Evolutionary conservation across 2,113 vertebrate species (phyloP), one percentile per base, ranked within the genome.

Genomic region (Columbina picui): DNA sequence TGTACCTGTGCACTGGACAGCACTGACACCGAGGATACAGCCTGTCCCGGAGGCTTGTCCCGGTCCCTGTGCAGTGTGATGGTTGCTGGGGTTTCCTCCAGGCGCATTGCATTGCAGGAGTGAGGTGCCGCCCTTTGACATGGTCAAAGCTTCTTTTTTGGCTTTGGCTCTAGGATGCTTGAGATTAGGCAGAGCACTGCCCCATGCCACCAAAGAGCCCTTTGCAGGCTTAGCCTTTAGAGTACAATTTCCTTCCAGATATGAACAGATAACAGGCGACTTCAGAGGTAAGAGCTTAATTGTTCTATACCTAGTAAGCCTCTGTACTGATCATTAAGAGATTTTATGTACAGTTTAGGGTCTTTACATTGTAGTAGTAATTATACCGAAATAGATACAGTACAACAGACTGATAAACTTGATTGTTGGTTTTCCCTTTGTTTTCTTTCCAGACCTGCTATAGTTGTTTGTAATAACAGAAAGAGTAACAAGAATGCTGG

Each of bases 361-460:
- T 65, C 83, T 77, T 38, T 85, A 50, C 45, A 30, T 52, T 91
- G 76, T 84, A 86, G 59, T 38, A 90, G 83, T 60, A 92, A 77
- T 90, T 96, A 80, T 52, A 81, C 19, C n/a, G 59, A 76, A 83
- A 94, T 20, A 94, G 91, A 94, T 94, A 95, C 95, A 94, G 85
- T 84, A 94, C 94, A 94, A 87, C 26, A 89, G 78, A 79, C 79
- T 94, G 91, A 95, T 92, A 94, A 95, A 93, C 53, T 38, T 47
- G 55, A 60, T 68, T 90, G 64, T 34, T 92, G 70, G 41, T 50
- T 93, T 93, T 85, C 34, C 55, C 36, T 83, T 80, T 22, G 12
- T 77, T 97, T 96, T 93, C 57, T 80, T 93, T 80, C 87, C 84
- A 94, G 89, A 68, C 70, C 39, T 55, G 59, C 59, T 43, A 19